phyloP scores from a whole-genome alignment of 2,113 vertebrate genomes.

The Dendrocopos noguchii region DNA sequence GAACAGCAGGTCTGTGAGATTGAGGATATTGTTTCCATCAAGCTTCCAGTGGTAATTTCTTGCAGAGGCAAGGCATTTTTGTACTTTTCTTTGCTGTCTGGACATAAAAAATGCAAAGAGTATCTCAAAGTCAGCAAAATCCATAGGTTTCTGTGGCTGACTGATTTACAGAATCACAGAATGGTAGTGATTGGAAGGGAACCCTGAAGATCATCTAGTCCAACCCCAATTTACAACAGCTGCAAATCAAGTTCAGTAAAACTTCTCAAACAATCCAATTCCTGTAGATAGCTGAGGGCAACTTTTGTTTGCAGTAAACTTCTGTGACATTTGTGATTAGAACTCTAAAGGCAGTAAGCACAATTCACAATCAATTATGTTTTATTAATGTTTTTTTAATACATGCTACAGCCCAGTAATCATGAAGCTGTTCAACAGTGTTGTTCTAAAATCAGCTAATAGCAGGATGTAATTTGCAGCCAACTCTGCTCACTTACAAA shows the following conservation, averaged over 20 bases:
- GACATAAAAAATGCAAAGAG: not conserved
- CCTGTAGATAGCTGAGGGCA: not conserved
- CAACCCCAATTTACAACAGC: not conserved
- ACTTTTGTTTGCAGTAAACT: constrained; percentile 46
- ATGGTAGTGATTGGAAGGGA: too few species aligned
- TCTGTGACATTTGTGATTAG: constrained; percentile 47
- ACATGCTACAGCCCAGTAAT: constrained; percentile 66
- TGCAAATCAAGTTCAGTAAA: not conserved
- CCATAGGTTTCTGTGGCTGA: not conserved
- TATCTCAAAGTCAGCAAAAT: not conserved
- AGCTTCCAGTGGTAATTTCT: not conserved
- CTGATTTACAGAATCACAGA: not conserved
- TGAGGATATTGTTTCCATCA: not conserved
- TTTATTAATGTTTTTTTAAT: constrained; percentile 78
- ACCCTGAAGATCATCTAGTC: too few species aligned
- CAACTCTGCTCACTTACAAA: constrained; percentile 74
- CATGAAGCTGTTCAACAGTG: constrained; percentile 56
- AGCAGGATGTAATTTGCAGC: constrained; percentile 76
- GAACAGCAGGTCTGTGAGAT: not conserved
- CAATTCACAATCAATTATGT: constrained; percentile 71
- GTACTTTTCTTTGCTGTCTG: not conserved
- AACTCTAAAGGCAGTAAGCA: constrained; percentile 42
- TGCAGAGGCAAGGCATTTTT: not conserved
- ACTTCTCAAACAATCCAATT: not conserved
- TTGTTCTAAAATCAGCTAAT: constrained; percentile 74